Base-by-base conservation (phyloP, 2,888 invertebrate genomes). In the Pammene fasciana region DNA sequence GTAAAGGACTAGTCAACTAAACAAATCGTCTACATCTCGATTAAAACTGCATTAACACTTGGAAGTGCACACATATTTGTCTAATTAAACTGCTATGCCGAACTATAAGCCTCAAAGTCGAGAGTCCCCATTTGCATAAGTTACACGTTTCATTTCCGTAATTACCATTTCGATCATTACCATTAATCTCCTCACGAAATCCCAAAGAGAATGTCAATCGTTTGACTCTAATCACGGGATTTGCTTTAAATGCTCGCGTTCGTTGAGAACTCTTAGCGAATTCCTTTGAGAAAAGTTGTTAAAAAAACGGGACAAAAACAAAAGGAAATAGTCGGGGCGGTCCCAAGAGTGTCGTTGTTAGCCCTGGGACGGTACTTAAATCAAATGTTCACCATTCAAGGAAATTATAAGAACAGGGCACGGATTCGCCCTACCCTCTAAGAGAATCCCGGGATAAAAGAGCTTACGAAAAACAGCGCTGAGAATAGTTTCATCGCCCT, bases 311-410 rank as follows among this genome's bases (percentile, higher is more conserved):
- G 82, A 85, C 86, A 87, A 86, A 88, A 90, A 90, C 87, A 90
- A 90, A 89, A 82, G 87, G 84, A 88, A 90, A 91, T 90, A 90
- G 90, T 87, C 86, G 86, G 90, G 90, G 89, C 86, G 90, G 86
- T 87, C 90, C 84, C 86, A 73, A 61, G 86, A 78, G 90, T 84
- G 85, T 82, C 90, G 84, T 90, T 86, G 80, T 82, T 87, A 84
- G 86, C 86, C 86, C 83, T 87, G 88, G 89, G 90, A 88, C 88
- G 88, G 88, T 89, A 88, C 90, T 91, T 91, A 89, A 90, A 90
- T 91, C 90, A 91, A 91, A 91, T 89, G 90, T 87, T 89, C 88
- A 86, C 87, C 86, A 86, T 90, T 90, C 87, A 86, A 87, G 88
- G 87, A 89, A 91, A 91, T 91, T 91, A 89, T 89, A 89, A 91